Evolutionary conservation across 2,113 vertebrate species (phyloP), one percentile per base, ranked within the genome.

Genomic region (Perca fluviatilis): DNA sequence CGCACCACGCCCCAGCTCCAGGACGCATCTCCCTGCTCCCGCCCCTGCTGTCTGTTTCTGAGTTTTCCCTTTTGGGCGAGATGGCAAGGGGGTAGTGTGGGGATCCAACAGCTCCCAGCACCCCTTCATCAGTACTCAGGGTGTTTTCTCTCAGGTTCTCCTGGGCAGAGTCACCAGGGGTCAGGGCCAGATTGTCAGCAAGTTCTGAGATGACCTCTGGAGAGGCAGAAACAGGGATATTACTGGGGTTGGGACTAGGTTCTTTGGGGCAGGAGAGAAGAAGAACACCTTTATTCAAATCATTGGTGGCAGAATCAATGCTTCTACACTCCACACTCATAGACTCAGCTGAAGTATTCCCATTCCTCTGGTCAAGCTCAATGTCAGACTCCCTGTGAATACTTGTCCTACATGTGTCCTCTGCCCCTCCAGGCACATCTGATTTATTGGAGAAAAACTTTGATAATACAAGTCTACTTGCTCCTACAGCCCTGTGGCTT

Each of bases 31-130:
- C 81, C 62, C 69, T 90, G 80, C 80, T 88, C 27, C 21, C 67
- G 16, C 13, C 21, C 13, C 21, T 36, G 67, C 58, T 87, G 54
- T 83, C 92, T 60, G 84, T 95, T 86, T 96, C 94, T 36, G 95
- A 96, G 82, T 96, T 96, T 86, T 96, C 95, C 71, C 95, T 95
- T 92, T 96, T 96, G 21, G 96, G 96, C 77, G 96, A 96, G 65
- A 96, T 95, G 8, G 93, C 95, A 27, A 95, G 85, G 9, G 93
- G 94, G 47, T 94, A 94, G 73, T 95, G 94, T 62, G 93, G 92
- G 43, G 92, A 93, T 65, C 92, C 90, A 30, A 92, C 80, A 27
- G 91, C 90, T 63, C 90, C 90, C 3, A 93, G 70, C 3, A 76
- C 88, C n/a, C 89, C 91, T 21, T 96, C 94, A 33, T 96, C 94